Conservation (phyloP, 2,113 vertebrate species). For the Oreochromis niloticus region DNA sequence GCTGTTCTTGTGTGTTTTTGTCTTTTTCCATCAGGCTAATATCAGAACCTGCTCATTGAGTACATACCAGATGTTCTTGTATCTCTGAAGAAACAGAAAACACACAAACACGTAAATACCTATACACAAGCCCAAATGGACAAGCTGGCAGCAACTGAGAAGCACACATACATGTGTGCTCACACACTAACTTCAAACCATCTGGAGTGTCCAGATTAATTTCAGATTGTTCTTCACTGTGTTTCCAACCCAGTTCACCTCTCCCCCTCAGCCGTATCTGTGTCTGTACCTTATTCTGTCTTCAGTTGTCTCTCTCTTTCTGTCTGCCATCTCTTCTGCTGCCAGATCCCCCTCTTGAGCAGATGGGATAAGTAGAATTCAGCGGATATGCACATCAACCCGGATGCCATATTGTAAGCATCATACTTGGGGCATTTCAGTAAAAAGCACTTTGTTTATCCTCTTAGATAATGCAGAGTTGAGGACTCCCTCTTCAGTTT, state of each 20-base stretch:
- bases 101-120: conserved; percentile 19
- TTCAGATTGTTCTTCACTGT: conserved; percentile 55
- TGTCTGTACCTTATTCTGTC: conserved; percentile 30
- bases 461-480: not conserved
- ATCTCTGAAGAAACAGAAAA: conserved; percentile 25
- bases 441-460: not conserved
- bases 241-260: conserved; percentile 66
- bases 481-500: not conserved
- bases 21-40: conserved; percentile 2
- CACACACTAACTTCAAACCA: conserved; percentile 46
- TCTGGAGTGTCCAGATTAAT: conserved; percentile 65
- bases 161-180: not conserved
- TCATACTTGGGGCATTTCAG: conserved; percentile 18
- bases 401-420: conserved; percentile 33
- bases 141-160: conserved; percentile 6
- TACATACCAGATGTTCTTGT: conserved; percentile 48
- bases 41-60: not conserved
- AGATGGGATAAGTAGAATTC: conserved; percentile 53
- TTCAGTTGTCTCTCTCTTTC: conserved; percentile 32
- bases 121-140: conserved; percentile 7
- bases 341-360: conserved; percentile 29
- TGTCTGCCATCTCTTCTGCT: not conserved
- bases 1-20: not conserved
- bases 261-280: conserved; percentile 45
- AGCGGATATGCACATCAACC: conserved; percentile 35